Evolutionary conservation across 2,113 vertebrate species (phyloP).

Genomic region (Lamprotornis superbus): DNA sequence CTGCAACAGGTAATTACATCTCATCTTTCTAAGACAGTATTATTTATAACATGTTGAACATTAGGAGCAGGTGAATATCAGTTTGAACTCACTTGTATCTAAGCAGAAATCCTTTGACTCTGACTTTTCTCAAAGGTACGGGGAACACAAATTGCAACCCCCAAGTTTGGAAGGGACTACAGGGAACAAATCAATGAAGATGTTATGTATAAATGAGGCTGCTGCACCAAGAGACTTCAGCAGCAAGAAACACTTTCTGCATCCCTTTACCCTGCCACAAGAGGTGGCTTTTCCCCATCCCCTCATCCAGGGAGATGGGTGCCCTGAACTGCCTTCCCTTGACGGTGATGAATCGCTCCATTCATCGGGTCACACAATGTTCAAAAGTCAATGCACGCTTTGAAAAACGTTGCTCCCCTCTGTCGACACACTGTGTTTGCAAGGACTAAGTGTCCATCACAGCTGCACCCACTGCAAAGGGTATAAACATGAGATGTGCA

Average conservation of each 20-base stretch:
- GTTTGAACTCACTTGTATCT: neutral
- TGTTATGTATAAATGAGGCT: fast-evolving
- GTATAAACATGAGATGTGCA: neutral
- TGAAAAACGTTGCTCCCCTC: neutral
- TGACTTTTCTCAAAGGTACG: neutral
- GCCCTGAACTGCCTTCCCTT: neutral
- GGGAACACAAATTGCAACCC: neutral
- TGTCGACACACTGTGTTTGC: neutral
- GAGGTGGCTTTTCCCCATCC: neutral
- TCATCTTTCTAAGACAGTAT: neutral
- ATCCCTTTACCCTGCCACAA: neutral
- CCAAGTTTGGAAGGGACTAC: neutral
- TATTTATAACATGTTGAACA: neutral
- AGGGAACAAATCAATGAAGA: neutral
- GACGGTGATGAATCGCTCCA: neutral
- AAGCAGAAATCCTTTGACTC: neutral
- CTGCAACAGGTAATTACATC: neutral
- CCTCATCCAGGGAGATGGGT: neutral
- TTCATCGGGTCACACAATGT: neutral
- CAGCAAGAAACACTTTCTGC: neutral
- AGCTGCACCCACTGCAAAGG: neutral
- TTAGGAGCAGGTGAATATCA: neutral
- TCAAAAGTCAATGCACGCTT: neutral
- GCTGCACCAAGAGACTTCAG: neutral
- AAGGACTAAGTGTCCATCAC: neutral